Base-by-base conservation (phyloP, 2,888 invertebrate species). In the Euzophera pinguis region DNA sequence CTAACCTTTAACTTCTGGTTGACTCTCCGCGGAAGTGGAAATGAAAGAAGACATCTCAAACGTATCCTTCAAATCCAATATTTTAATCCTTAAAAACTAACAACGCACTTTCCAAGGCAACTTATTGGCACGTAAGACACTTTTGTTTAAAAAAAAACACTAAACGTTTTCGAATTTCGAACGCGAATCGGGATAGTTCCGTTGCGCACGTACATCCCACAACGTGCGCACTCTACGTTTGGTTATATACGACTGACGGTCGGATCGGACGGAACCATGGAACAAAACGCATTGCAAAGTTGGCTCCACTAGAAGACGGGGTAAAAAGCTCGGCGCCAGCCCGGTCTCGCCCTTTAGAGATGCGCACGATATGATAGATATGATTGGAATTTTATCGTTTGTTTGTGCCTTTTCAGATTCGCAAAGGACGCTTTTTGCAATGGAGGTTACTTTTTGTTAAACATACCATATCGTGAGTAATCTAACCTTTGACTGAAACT, bases 311-410 rank as follows among this genome's bases (percentile, higher is more conserved):
- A 43, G 42, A 43, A 66, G 68, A 71, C 81, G 75, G 86, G 85
- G 86, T 84, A 86, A 89, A 88, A 88, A 86, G 84, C 76, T 69
- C 85, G 89, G 90, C 90, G 90, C 90, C 90, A 90, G 73, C 71
- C 75, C 72, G 68, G 86, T 84, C 87, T 84, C 81, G 89, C 87
- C 87, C 86, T 82, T n/a, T 87, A 90, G 90, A 81, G 90, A 86
- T 86, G 89, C 75, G 73, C 78, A 69, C 57, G 53, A 53, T 55
- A 50, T 61, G 64, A 65, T 73, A 70, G 65, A 65, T 73, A 70
- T 71, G 65, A 66, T 64, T 60, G 65, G 65, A 65, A 72, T 73
- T 75, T 75, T 81, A 81, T 82, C 83, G 81, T 75, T 16, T 37
- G 16, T 47, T 48, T 37, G 22, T 48, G 13, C 17, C 22, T 37